Base-by-base conservation (phyloP, 1,140 invertebrate genomes). In the Sesamia nonagrioides region DNA sequence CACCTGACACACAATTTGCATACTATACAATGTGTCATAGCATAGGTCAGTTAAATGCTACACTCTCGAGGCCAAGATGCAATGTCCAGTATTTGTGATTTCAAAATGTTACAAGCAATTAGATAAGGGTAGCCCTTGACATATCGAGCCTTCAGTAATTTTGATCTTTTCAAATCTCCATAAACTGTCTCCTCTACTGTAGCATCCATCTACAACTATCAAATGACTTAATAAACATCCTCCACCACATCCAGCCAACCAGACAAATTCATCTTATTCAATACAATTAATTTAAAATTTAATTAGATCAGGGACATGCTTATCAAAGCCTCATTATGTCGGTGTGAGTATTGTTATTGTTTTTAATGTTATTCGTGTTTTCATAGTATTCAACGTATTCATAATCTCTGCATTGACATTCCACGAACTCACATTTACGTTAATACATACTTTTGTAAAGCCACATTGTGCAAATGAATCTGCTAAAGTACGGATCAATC, bases 41-140 rank as follows among this genome's bases (percentile, higher is more conserved):
- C 60, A 18, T 63, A 63, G 60, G 60, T 63, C 60, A 63, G 60
- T 63, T 61, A 42, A 63, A 63, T 63, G 60, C 37, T 63, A 40
- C 21, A 56, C 37, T 63, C 42, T 63, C n/a, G 37, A 63, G 60
- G 60, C 60, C 60, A 63, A 63, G 60, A 63, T 63, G n/a, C 60
- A 63, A 63, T 63, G 54, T 56, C 21, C 21, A 18, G n/a, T 6
- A 18, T 63, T 63, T 42, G 3, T 42, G 0, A 42, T 63, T 63
- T 42, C 17, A 17, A 56, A 27, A 56, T 56, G 18, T 56, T 63
- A 21, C 17, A 48, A n/a, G 8, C 1, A 27, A 18, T 21, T 27
- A 11, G 8, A 18, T n/a, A 63, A 63, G 60, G 37, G 6, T 37
- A n/a, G 3, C 3, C 4, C 11, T 56, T 56, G 9, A 56, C 13